Percentiles rank a stretch among this genome's conserved stretches.
These are phyloP conservation scores for Palythoa caribaeorum DNA, from an alignment of 92 coral and sea anemone genomes.

Conservation along the genomic window DNA sequence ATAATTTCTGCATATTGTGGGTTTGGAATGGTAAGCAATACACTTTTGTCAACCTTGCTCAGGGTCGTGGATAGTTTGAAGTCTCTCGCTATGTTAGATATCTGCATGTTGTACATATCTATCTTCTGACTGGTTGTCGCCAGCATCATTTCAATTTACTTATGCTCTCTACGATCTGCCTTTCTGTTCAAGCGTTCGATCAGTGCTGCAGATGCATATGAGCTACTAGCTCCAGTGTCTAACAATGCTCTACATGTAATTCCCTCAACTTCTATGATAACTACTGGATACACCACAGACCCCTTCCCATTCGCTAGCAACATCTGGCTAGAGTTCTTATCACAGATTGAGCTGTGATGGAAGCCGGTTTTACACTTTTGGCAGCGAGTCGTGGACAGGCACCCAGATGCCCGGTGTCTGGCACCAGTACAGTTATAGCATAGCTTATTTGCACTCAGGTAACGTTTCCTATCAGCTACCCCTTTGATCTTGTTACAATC, in stretches of 20 bases:
- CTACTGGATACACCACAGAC: slow-evolving; percentile 50
- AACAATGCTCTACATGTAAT: slow-evolving; percentile 68
- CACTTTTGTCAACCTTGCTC: slow-evolving; percentile 67
- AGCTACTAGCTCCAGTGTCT: slow-evolving; percentile 70
- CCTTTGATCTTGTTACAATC: slow-evolving; percentile 71
- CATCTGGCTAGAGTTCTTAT: slow-evolving; percentile 50
- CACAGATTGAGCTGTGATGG: slow-evolving; percentile 78
- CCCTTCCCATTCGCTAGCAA: slow-evolving; percentile 64
- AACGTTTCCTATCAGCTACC: slow-evolving; percentile 56
- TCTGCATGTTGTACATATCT: slow-evolving; percentile 40
- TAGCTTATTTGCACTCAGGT: slow-evolving; percentile 39
- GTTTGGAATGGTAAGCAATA: slow-evolving; percentile 62
- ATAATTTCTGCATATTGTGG: slow-evolving; percentile 58
- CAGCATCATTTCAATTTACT: slow-evolving; percentile 71
- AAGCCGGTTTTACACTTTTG: slow-evolving; percentile 50
- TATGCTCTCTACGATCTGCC: slow-evolving; percentile 53
- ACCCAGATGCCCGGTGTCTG: slow-evolving; percentile 64
- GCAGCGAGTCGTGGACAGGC: slow-evolving; percentile 57
- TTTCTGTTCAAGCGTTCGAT: slow-evolving; percentile 51
- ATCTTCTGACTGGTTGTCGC: slow-evolving; percentile 63
- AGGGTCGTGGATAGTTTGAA: slow-evolving; percentile 60
- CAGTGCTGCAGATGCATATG: slow-evolving; percentile 72
- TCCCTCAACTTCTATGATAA: slow-evolving; percentile 75
- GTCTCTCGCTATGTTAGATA: slow-evolving; percentile 45
- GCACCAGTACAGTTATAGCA: slow-evolving; percentile 76